Evolutionary conservation across 2,113 vertebrate species (phyloP), one percentile per base, ranked within the genome.

Genomic region (Mormyrus iriodes): DNA sequence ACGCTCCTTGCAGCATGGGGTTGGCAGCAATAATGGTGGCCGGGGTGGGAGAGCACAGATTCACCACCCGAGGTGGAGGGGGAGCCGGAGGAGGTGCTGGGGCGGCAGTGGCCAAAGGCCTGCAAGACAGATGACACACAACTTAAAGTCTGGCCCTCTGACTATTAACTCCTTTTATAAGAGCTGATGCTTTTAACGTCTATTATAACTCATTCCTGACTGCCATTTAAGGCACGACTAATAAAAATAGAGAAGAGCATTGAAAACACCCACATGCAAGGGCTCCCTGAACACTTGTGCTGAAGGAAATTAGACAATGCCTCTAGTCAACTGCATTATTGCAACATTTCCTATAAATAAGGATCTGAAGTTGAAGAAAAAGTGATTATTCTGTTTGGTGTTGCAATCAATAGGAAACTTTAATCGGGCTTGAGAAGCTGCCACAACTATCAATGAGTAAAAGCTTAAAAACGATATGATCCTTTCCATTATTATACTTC

Each of bases 1-100:
- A 91, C 85, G 96, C 95, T 46, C 95, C 95, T 91, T 96, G 97
- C 24, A 97, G 92, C 95, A 96, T 91, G 5, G 96, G 94, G 91
- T 96, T 94, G 90, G 95, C 92, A 53, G 90, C 96, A 69, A 97
- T 93, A 52, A 97, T 93, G 0, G 95, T 93, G 6, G 95, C 94
- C 4, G 95, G 92, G 35, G 89, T 93, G 91, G 94, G 24, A 42
- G 95, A 93, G 87, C 94, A 93, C 89, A 97, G 93, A 90, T 93
- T 96, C 92, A 96, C 93, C 93, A 96, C 93, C 92, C 94, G 96
- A 89, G 95, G 95, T 90, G 94, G 91, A 1, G 94, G 93, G 9
- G 95, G 85, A 0, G 55, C 46, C 27, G 88, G 49, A 46, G 61
- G 7, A 49, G 87, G 85, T 49, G 91, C 44, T 46, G 87, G 24